Evolutionary conservation across 2,888 invertebrate species (phyloP), one percentile per base, ranked within the genome.

Genomic region (Leuctra nigra): DNA sequence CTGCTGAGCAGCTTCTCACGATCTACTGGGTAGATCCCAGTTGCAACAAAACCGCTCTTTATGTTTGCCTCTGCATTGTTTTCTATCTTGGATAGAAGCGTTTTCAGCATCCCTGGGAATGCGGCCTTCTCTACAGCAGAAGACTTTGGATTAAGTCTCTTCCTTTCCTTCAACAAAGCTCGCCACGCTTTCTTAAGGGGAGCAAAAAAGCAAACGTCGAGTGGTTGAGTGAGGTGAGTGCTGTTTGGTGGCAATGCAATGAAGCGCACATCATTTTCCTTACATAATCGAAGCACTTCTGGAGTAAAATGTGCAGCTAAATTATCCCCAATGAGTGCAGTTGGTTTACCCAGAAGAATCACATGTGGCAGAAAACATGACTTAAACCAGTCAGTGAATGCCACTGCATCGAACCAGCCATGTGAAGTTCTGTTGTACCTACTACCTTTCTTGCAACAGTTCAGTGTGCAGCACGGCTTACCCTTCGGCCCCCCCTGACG

Each of bases 311-410:
- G 67, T 20, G 62, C 61, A 9, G 62, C 52, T 29, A 29, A 29
- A 29, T 29, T 29, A 11, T 29, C 29, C 6, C 29, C 29, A 7
- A 29, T 29, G 6, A 29, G 29, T 29, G 29, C 29, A 7, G 29
- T 29, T 29, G 29, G 29, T 11, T 65, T 66, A 38, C 25, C 18
- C 41, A 57, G 56, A n/a, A 59, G 46, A 53, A 56, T 60, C 11
- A 62, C 35, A 53, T 61, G 59, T 20, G 64, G 64, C 16, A 70
- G 41, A 29, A 63, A 59, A 16, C 61, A 18, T 22, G 53, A 58
- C 22, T 61, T 18, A 56, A 70, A 68, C 70, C 69, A 68, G 55
- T 69, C 68, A 41, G 61, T 59, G 59, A 70, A 69, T 36, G 53
- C 54, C 2, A 35, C 20, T 20, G 53, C 16, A 52, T 71, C 68